Base-by-base conservation (phyloP, 2,888 invertebrate genomes). In the Drosophila nr. medialis region DNA sequence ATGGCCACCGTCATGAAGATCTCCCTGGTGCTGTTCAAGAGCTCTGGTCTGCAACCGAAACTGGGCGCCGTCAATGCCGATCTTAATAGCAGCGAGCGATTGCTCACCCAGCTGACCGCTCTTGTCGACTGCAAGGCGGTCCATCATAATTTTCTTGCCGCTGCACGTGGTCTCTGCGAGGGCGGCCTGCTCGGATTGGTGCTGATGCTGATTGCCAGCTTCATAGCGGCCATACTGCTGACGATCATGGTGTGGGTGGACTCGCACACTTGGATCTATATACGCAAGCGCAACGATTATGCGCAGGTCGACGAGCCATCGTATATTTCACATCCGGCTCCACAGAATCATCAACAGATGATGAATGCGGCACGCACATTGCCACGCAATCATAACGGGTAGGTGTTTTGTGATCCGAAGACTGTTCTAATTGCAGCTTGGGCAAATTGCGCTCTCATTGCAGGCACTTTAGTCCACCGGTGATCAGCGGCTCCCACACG, bases 261-360 rank as follows among this genome's bases (percentile, higher is more conserved):
- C 92, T 98, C 98, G 6, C 98, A 98, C 91, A 98, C 98, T 11
- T 99, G 99, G 98, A 98, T 98, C 92, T 98, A 98, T 92, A 98
- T 98, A 81, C 95, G 98, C 90, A 98, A 93, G 96, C 96, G 98
- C 95, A 94, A 94, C 58, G 95, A 96, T 91, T 96, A 96, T 89
- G 95, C 96, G 71, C 97, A 96, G 92, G 96, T 96, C 81, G 97
- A 97, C 93, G 97, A 97, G 92, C 96, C 96, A 74, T 97, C 94
- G 92, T 91, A 92, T 72, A 92, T 92, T 65, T 93, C 92, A 4
- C 92, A 92, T 81, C 93, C 93, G 75, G 93, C 94, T 78, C 90
- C 94, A 85, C 92, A 92, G 80, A 94, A 94, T 81, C 94, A 94
- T 68, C 94, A 94, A 71, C 79, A 92, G 92, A 94, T 83, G 93